Base-by-base conservation (phyloP, 2,888 invertebrate genomes). In the Rutpela maculata region DNA sequence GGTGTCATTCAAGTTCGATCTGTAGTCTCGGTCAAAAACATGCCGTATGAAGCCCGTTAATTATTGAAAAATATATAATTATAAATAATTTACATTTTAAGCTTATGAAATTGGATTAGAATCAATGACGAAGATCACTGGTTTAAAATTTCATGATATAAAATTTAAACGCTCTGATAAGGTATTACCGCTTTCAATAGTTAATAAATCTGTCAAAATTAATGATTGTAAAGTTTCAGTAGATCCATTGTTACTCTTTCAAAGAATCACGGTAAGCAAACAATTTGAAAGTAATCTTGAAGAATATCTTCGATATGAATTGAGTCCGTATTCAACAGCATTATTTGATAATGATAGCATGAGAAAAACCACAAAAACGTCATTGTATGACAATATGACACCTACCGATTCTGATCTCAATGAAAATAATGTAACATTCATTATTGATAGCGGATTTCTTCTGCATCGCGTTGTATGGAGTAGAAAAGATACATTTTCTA, bases 171-270 rank as follows among this genome's bases (percentile, higher is more conserved):
- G n/a, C n/a, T n/a, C n/a, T n/a, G n/a, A n/a, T n/a, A n/a, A n/a
- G n/a, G n/a, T n/a, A 43, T 77, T 84, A 67, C 81, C 84, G 79
- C 80, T 87, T 68, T 80, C 78, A 78, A 75, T 81, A 22, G 81
- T 84, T 78, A 80, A 81, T 78, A 82, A 77, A 78, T 81, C 81
- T 67, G 79, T 86, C 68, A 86, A 85, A 79, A 82, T 85, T 63
- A 80, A 84, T 68, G 81, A 79, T 75, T 79, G 82, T n/a, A n/a
- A n/a, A n/a, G n/a, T n/a, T n/a, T n/a, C n/a, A n/a, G n/a, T n/a
- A n/a, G n/a, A n/a, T n/a, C n/a, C n/a, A n/a, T n/a, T n/a, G n/a
- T n/a, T n/a, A n/a, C n/a, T n/a, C n/a, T n/a, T n/a, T n/a, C n/a
- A 43, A 43, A 43, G 43, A 43, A 43, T 43, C 7, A 43, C 43